Percentiles rank a stretch among this genome's conserved stretches.
Conservation (phyloP, 2,113 vertebrate species). For the Balaeniceps rex region DNA sequence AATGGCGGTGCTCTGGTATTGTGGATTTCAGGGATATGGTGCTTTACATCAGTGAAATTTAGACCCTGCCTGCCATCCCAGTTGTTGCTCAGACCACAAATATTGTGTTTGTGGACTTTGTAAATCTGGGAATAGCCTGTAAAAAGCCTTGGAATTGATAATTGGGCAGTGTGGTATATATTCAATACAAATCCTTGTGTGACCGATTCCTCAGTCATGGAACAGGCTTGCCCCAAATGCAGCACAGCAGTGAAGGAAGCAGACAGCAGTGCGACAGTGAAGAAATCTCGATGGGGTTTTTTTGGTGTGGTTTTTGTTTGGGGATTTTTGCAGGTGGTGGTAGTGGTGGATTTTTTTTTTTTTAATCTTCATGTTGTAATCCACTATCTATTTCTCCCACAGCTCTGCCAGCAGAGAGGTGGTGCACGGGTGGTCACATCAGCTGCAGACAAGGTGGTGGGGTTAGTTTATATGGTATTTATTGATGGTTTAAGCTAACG, state of each 20-base stretch:
- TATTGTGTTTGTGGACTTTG: background rate
- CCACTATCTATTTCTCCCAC: background rate
- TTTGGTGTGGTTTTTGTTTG: background rate
- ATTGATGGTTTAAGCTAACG: background rate
- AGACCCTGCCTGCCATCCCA: background rate
- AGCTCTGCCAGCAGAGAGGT: background rate
- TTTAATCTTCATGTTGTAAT: background rate
- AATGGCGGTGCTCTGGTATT: background rate
- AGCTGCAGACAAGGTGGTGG: background rate
- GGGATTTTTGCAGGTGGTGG: too few relatives aligned
- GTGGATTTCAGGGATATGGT: background rate
- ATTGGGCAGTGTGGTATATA: background rate
- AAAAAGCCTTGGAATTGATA: background rate
- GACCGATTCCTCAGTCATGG: background rate
- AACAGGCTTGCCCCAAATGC: background rate
- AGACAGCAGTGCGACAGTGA: background rate
- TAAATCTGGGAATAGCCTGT: background rate
- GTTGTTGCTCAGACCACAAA: background rate
- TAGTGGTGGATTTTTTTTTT: background rate
- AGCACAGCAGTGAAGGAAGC: background rate
- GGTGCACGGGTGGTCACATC: background rate
- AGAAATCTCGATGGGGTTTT: background rate
- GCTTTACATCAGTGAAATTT: background rate
- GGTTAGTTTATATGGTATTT: background rate
- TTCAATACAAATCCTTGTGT: background rate